Evolutionary conservation across 2,113 vertebrate species (phyloP), one percentile per base, ranked within the genome.

Genomic region (Python bivittatus): DNA sequence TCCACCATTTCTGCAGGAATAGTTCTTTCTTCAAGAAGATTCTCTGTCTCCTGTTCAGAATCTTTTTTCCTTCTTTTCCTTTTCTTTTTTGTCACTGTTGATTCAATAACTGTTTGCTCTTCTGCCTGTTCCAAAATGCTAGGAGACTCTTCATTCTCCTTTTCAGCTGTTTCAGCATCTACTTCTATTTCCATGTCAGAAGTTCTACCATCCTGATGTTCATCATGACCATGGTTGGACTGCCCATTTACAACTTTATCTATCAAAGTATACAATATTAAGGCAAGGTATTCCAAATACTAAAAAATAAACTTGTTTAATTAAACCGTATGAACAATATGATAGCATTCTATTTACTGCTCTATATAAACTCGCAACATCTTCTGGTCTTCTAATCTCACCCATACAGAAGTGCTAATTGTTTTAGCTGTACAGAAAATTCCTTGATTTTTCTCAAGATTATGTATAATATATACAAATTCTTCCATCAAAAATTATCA

Each of bases 61-160:
- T 94, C 95, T 92, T 94, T 97, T 94, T 95, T 98, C 91, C 94
- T 98, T 38, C 84, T 97, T 93, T 96, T 98, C 48, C 92, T 96
- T 94, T 97, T 98, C 72, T 96, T 98, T 95, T 98, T 97, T 0
- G 91, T 90, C 94, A 95, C n/a, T 0, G 88, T 29, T 90, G 95
- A 57, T 52, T 98, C 96, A 94, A 92, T n/a, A 9, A 52, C 10
- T 91, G 86, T 57, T 64, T 96, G 94, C 27, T 93, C 94, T 93
- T 96, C 96, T 91, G 92, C 7, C 90, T 94, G 93, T 91, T 93
- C 95, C 88, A 96, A 91, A 64, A 97, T 89, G 29, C 93, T 95
- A 86, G 96, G 91, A 92, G 98, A 94, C 25, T 97, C 97, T 29
- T 98, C 98, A 33, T 98, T 99, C 94, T 99, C 98, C 11, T 98